A percentile compares a stretch with the other conserved stretches of the same genome.
These are phyloP conservation scores for Calcarius lapponicus DNA, from an alignment of 2,797 vertebrate species.

Conservation along the genomic window DNA sequence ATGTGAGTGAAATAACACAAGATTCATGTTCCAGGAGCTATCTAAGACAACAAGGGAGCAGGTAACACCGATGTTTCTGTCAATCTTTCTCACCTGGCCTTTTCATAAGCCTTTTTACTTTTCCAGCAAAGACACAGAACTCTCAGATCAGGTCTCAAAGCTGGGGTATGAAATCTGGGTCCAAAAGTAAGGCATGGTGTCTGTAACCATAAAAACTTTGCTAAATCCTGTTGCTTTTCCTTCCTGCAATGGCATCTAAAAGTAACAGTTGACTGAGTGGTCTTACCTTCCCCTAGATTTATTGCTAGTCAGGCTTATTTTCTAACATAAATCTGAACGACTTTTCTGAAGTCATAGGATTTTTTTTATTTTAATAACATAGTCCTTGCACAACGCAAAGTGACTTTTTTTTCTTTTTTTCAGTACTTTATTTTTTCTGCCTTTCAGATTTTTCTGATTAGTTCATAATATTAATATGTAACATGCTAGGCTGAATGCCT, in stretches of 20 bases:
- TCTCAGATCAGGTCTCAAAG: neutral
- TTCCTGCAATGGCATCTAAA: neutral
- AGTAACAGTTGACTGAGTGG: neutral
- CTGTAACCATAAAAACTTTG: neutral
- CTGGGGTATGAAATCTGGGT: neutral
- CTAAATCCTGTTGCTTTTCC: neutral
- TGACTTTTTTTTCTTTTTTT: rapidly evolving
- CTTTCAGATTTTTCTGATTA: neutral
- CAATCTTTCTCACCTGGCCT: rapidly evolving
- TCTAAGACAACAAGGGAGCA: neutral
- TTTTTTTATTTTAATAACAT: neutral
- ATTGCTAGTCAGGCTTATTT: neutral
- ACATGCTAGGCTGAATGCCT: neutral
- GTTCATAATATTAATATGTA: neutral
- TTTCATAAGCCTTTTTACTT: neutral
- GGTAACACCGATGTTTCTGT: neutral
- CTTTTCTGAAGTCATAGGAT: neutral
- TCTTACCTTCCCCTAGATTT: neutral
- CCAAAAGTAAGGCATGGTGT: neutral
- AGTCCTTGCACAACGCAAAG: neutral
- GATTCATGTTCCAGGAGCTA: neutral
- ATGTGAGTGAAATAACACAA: neutral
- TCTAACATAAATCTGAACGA: neutral
- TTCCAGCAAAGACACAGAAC: neutral
- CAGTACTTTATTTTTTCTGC: neutral